Base-by-base conservation (phyloP, 2,797 vertebrate species). In the Gymnoscopelus microlampas region DNA sequence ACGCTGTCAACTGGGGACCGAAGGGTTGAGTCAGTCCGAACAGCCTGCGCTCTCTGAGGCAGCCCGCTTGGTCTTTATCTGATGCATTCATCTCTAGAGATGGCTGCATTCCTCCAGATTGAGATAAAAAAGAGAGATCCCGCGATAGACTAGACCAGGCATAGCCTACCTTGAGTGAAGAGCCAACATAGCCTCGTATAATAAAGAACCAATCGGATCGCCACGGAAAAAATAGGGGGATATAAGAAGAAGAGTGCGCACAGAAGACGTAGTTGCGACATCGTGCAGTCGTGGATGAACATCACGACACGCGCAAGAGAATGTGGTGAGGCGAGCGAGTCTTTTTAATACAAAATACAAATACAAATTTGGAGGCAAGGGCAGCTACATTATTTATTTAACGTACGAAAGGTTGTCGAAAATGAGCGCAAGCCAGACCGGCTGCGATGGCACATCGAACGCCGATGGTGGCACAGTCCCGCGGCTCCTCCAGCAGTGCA, bases 361-460 rank as follows among this genome's bases (percentile, higher is more conserved):
- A 65, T 48, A 56, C 23, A 66, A 53, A 24, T 29, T 50, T 32
- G 39, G 76, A 55, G 35, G 8, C 5, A 49, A 68, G 57, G 63
- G 67, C 51, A 65, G 66, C 12, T 51, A 35, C 1, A 53, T 53
- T 11, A n/a, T 32, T 14, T 1, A 59, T 75, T 15, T 65, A 56
- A 55, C 32, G n/a, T 26, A n/a, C 57, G 57, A 39, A 39, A 15
- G 57, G 29, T 35, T 35, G 32, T 14, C 59, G 49, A 73, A 73
- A 12, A 93, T 91, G 89, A 92, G 88, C 73, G 89, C 87, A 68
- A 82, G 85, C 51, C 83, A 85, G 68, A 66, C 80, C 13, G 91
- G 77, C 23, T 68, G 83, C 69, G 94, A 94, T 63, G 89, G 87
- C 73, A 71, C 60, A 39, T 60, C 76, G 65, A 79, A 81, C 83